A percentile compares a stretch with the other conserved stretches of the same genome.
phyloP scores from a whole-genome alignment of 2,888 invertebrate genomes.

The Lottia gigantea region DNA sequence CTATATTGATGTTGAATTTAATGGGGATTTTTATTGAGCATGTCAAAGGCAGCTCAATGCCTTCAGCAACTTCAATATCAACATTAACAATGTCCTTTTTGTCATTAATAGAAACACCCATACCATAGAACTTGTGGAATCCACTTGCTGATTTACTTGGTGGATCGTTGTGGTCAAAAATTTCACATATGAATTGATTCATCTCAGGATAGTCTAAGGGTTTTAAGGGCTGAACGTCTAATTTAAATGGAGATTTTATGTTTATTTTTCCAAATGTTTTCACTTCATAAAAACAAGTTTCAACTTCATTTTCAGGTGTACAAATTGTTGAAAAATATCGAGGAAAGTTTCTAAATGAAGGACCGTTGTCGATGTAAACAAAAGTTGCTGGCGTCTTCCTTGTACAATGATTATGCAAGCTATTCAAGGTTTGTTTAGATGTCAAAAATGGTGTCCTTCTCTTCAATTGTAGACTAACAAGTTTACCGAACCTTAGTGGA shows the following conservation, averaged over 20 bases:
- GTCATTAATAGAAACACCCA: not conserved
- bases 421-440: no score
- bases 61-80: not conserved
- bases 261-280: conserved; percentile 1
- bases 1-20: not conserved
- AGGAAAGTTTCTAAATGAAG: no score
- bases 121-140: not conserved
- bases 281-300: not conserved
- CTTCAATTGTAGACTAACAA: no score
- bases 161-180: not conserved
- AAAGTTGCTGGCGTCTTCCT: no score
- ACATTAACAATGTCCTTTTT: not conserved
- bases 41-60: not conserved
- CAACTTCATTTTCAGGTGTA: not conserved
- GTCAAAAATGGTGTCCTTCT: no score
- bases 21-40: not conserved
- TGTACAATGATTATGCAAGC: no score
- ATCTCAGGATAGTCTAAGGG: not conserved
- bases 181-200: not conserved
- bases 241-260: not conserved
- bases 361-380: no score
- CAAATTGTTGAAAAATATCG: not conserved
- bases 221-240: not conserved
- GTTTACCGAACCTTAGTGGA: no score
- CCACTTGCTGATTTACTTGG: not conserved